phyloP scores from a whole-genome alignment of 2,888 invertebrate species.

The Harpalus rubripes region DNA sequence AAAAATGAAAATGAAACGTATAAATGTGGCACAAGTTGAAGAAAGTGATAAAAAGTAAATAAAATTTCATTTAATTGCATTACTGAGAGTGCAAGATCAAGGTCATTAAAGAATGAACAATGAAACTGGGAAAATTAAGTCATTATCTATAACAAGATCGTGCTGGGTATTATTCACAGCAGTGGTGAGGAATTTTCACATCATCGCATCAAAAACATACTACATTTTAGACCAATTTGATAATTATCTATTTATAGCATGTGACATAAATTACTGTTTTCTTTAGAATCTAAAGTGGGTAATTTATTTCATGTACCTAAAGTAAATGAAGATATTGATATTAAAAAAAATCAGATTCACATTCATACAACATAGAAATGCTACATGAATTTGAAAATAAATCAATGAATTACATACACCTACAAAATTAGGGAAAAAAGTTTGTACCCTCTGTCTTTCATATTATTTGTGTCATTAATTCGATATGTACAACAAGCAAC shows the following conservation, averaged over 20 bases:
- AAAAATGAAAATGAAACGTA: constrained; percentile 36
- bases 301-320: too few species aligned
- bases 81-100: constrained; percentile 23
- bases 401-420: too few species aligned
- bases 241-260: constrained; percentile 14
- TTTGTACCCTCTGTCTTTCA: too few species aligned
- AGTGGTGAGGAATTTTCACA: constrained; percentile 24
- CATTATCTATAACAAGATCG: constrained; percentile 22
- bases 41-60: constrained; percentile 31
- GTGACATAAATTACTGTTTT: constrained; percentile 1
- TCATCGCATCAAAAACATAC: background rate
- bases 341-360: too few species aligned
- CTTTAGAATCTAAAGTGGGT: background rate
- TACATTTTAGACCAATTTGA: background rate
- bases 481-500: too few species aligned
- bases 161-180: constrained; percentile 41
- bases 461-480: too few species aligned
- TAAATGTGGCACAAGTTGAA: constrained; percentile 16
- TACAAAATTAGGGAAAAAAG: too few species aligned
- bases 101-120: constrained; percentile 36
- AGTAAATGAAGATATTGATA: too few species aligned
- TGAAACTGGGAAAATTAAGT: constrained; percentile 19
- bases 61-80: constrained; percentile 36
- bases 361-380: too few species aligned
- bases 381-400: too few species aligned